A percentile compares a stretch with the other conserved stretches of the same genome.
Conservation (phyloP, 2,113 vertebrate species). For the Alosa alosa region DNA sequence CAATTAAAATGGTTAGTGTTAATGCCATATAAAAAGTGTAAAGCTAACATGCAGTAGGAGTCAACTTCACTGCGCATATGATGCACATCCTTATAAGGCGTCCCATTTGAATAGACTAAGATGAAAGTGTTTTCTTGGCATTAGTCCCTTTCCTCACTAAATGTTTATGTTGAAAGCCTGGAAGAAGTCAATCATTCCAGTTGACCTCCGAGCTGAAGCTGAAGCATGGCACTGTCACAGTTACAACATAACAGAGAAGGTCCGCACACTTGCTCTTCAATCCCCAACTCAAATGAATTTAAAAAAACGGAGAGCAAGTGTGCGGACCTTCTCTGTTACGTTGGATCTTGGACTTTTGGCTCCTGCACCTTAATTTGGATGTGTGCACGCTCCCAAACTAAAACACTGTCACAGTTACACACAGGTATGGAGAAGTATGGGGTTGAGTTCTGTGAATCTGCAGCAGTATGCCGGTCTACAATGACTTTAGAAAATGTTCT, state of each 20-base stretch:
- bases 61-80: neutral
- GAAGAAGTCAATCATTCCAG: neutral
- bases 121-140: too few relatives aligned
- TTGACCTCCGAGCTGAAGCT: neutral
- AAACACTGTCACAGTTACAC: neutral
- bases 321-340: too few relatives aligned
- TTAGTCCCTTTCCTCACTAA: neutral
- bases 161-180: neutral
- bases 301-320: too few relatives aligned
- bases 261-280: too few relatives aligned
- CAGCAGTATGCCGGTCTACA: neutral
- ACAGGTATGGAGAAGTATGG: too few relatives aligned
- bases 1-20: neutral
- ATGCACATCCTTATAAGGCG: neutral
- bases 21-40: neutral
- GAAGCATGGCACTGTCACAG: neutral
- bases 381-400: too few relatives aligned
- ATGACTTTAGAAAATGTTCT: neutral
- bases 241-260: neutral
- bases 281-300: too few relatives aligned
- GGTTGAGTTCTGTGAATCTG: neutral
- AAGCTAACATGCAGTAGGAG: neutral
- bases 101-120: neutral
- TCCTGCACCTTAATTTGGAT: too few relatives aligned
- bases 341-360: too few relatives aligned